These are phyloP conservation scores for Adela reaumurella DNA, from an alignment of 2,888 invertebrate species.

Conservation along the genomic window DNA sequence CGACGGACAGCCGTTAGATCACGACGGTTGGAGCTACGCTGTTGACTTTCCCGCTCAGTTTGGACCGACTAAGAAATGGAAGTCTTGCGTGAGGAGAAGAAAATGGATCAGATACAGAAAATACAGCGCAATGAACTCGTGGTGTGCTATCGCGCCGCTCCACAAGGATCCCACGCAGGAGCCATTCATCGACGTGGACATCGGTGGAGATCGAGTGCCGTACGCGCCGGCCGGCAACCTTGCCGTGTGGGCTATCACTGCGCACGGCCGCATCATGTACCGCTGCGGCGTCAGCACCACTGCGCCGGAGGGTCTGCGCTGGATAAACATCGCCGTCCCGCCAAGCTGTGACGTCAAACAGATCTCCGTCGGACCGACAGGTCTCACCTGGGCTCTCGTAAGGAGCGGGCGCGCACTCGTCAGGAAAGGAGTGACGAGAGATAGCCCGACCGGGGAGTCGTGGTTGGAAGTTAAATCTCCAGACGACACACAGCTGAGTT, in stretches of 20 bases:
- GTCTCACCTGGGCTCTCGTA: slow-evolving; percentile 83
- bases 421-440: slow-evolving; percentile 78
- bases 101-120: slow-evolving; percentile 87
- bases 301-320: slow-evolving; percentile 84
- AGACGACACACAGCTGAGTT: slow-evolving; percentile 65
- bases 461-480: slow-evolving; percentile 81
- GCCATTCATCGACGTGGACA: slow-evolving; percentile 87
- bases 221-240: slow-evolving; percentile 72
- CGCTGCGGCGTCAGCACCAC: slow-evolving; percentile 75
- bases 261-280: slow-evolving; percentile 87
- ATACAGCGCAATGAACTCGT: slow-evolving; percentile 86
- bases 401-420: slow-evolving; percentile 81
- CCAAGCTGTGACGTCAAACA: slow-evolving; percentile 79
- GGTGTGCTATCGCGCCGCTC: slow-evolving; percentile 87
- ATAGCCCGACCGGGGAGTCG: slow-evolving; percentile 64
- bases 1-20: slow-evolving; percentile 82
- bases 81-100: slow-evolving; percentile 82
- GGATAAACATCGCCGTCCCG: slow-evolving; percentile 76
- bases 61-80: slow-evolving; percentile 79
- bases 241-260: slow-evolving; percentile 90
- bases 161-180: slow-evolving; percentile 90
- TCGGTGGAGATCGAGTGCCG: slow-evolving; percentile 81
- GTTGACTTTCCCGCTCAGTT: slow-evolving; percentile 86
- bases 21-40: slow-evolving; percentile 93
- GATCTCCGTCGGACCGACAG: slow-evolving; percentile 81